Evolutionary conservation across 2,797 vertebrate genomes (phyloP), one percentile per base, ranked within the genome.

Genomic region (Echeneis naucrates): DNA sequence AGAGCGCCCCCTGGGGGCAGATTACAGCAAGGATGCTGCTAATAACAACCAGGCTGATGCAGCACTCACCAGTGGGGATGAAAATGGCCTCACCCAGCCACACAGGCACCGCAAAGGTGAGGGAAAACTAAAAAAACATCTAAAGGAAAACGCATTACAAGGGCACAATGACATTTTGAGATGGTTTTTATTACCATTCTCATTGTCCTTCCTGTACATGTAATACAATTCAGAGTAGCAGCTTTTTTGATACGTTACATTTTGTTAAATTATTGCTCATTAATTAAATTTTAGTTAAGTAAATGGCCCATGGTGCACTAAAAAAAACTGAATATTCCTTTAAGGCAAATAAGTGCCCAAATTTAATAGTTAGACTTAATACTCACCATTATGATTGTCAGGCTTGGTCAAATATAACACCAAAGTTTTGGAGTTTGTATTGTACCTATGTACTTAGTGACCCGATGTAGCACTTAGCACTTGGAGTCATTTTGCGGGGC

Each of bases 21-120:
- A 99, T 85, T 92, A 96, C 91, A 97, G 91, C 89, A 99, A 98
- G 89, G 98, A 99, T 0, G 95, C 97, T 0, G 96, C 97, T 75
- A 99, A 98, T 91, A 99, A 98, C 89, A 98, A 99, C 94, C 97
- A 97, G 86, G 84, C 92, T 0, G 98, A 99, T 16, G 89, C 95
- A 58, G 95, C 95, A n/a, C 93, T 98, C 88, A 98, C 98, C 81
- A 99, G 98, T 0, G 97, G 98, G n/a, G 98, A 99, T 0, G 98
- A 99, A 85, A 97, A 95, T 37, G 95, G 96, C 21, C 92, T 97
- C 69, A 96, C 96, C 9, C 96, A 93, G 82, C 93, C 95, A 24
- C 95, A 98, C 82, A 92, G 93, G 60, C 97, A 98, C 78, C 96
- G 97, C 81, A 99, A 98, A 94, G 98, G 98, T 99, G 88, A 93